Percentiles rank a stretch among this genome's conserved stretches.
Evolutionary conservation across 2,113 vertebrate species (phyloP).

Genomic region (Ranitomeya imitator): DNA sequence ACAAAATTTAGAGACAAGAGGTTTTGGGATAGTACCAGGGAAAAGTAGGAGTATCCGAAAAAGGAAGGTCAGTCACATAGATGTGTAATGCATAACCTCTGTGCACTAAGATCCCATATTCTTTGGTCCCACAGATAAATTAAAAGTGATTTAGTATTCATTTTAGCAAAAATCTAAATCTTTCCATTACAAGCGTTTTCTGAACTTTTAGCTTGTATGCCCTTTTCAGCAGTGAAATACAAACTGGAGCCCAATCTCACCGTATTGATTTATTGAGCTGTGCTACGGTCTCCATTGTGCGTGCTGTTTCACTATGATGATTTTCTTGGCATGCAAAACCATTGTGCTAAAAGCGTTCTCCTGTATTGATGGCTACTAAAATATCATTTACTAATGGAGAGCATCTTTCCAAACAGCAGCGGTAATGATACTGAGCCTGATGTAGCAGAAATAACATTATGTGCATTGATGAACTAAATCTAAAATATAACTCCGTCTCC

Average conservation of each 20-base stretch:
- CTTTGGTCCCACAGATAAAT: too few species aligned
- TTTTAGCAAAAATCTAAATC: too few species aligned
- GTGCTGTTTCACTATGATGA: background rate
- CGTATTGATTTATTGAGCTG: background rate
- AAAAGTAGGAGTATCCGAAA: too few species aligned
- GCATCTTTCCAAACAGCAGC: background rate
- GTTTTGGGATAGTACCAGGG: too few species aligned
- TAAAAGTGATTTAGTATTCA: too few species aligned
- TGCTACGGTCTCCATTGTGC: background rate
- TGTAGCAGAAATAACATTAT: background rate
- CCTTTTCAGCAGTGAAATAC: background rate
- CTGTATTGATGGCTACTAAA: background rate
- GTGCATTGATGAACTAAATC: background rate
- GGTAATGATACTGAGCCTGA: background rate
- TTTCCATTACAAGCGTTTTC: too few species aligned
- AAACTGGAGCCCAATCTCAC: too few species aligned
- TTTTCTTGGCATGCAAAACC: background rate
- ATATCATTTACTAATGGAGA: background rate
- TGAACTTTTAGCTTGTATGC: background rate
- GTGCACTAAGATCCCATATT: too few species aligned
- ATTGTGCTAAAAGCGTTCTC: slow-evolving; percentile 5
- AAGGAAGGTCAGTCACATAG: too few species aligned
- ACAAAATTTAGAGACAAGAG: too few species aligned
- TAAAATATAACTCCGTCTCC: background rate
- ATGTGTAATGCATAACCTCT: too few species aligned